Evolutionary conservation across 64 coral and sea anemone genomes (phyloP).

Genomic region (Porites lutea): DNA sequence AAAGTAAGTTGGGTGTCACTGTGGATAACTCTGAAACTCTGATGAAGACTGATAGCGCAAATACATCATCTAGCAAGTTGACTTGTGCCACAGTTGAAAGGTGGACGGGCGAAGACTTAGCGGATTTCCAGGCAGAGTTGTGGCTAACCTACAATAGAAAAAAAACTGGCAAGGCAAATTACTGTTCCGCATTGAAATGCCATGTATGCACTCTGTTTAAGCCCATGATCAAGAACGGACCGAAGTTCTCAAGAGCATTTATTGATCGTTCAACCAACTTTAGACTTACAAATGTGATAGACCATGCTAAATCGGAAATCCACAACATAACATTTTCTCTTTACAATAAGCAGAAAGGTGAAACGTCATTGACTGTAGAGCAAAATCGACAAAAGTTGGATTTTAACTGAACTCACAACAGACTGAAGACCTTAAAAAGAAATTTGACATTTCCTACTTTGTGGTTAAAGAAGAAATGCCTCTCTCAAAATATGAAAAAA

Average conservation of each 20-base stretch:
- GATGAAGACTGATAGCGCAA: no score
- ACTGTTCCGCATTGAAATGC: slow-evolving; percentile 32
- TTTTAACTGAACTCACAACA: slow-evolving; percentile 26
- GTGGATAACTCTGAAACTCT: neutral
- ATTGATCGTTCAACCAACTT: slow-evolving; percentile 9
- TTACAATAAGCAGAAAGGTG: slow-evolving; percentile 61
- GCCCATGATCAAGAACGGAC: neutral
- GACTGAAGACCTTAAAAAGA: slow-evolving; percentile 59
- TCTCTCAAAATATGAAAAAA: slow-evolving; percentile 76
- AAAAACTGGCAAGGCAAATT: slow-evolving; percentile 8
- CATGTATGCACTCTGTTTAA: slow-evolving; percentile 10
- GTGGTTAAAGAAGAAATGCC: slow-evolving; percentile 83
- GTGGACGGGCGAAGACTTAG: slow-evolving; percentile 41
- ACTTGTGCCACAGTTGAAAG: slow-evolving; percentile 65
- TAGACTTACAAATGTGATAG: slow-evolving; percentile 36
- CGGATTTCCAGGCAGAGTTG: neutral
- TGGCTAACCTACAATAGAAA: slow-evolving; percentile 15
- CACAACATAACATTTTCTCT: slow-evolving; percentile 67
- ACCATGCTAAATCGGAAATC: slow-evolving; percentile 52
- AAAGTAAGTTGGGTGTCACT: neutral
- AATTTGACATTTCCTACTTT: slow-evolving; percentile 87
- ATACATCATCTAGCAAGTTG: neutral
- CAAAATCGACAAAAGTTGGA: slow-evolving; percentile 19
- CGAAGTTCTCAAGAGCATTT: slow-evolving; percentile 33
- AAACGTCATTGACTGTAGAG: neutral